phyloP scores from a whole-genome alignment of 2,797 vertebrate genomes.

The Pempheris klunzingeri region DNA sequence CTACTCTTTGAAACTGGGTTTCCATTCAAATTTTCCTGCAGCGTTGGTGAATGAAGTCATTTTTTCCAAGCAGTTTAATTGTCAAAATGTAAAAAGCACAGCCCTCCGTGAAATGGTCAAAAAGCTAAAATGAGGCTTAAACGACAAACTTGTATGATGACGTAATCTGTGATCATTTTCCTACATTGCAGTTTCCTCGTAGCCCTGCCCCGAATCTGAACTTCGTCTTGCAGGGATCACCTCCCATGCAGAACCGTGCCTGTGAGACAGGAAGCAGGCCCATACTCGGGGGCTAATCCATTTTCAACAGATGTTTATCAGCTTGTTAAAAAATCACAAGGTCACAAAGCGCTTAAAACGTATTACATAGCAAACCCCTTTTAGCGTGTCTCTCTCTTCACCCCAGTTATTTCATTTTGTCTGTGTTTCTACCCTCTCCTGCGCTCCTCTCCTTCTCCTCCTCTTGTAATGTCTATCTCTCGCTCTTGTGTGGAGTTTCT shows the following conservation, averaged over 20 bases:
- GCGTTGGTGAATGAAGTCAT: slow-evolving; percentile 72
- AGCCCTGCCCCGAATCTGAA: slow-evolving; percentile 26
- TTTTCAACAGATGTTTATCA: slow-evolving; percentile 68
- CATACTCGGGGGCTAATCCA: slow-evolving; percentile 49
- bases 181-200: slow-evolving; percentile 22
- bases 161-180: slow-evolving; percentile 37
- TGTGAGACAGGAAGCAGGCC: slow-evolving; percentile 58
- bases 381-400: slow-evolving; percentile 31
- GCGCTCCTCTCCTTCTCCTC: slow-evolving; percentile 29
- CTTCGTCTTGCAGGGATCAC: slow-evolving; percentile 13
- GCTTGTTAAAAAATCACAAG: slow-evolving; percentile 52
- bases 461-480: slow-evolving; percentile 60
- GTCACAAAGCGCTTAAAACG: slow-evolving; percentile 40
- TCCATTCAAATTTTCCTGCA: slow-evolving; percentile 63
- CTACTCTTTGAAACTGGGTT: slow-evolving; percentile 55
- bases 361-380: slow-evolving; percentile 18
- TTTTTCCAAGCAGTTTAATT: slow-evolving; percentile 60
- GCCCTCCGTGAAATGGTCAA: slow-evolving; percentile 56
- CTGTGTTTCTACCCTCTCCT: slow-evolving; percentile 23
- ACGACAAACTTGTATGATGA: slow-evolving; percentile 28
- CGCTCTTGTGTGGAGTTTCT: slow-evolving; percentile 62
- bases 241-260: slow-evolving; percentile 26
- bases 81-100: slow-evolving; percentile 58
- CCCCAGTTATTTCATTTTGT: slow-evolving; percentile 23
- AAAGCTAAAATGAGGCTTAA: slow-evolving; percentile 42